phyloP scores from a whole-genome alignment of 1,140 invertebrate genomes.

The Doryteuthis pealeii region DNA sequence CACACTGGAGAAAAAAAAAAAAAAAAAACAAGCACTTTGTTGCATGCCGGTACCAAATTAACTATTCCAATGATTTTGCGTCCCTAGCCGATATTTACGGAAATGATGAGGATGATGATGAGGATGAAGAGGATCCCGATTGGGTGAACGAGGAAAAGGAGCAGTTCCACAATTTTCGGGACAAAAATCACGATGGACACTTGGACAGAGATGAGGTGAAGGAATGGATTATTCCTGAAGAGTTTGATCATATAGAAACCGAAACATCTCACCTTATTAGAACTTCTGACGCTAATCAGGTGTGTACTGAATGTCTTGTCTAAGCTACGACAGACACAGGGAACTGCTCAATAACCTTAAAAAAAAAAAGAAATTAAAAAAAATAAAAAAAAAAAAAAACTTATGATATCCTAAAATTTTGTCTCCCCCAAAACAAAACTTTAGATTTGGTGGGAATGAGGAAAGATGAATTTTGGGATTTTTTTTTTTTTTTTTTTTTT shows the following conservation, averaged over 20 bases:
- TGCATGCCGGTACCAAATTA: background rate
- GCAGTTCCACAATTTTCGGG: constrained; percentile 77
- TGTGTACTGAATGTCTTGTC: constrained; percentile 79
- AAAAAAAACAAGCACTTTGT: too few relatives aligned
- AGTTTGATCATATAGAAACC: constrained; percentile 95
- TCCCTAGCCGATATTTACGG: constrained; percentile 42
- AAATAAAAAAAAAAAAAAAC: too few relatives aligned
- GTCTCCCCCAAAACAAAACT: too few relatives aligned
- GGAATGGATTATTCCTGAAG: constrained; percentile 92
- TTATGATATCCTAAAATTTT: too few relatives aligned
- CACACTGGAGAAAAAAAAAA: too few relatives aligned
- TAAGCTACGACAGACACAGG: constrained; percentile 65
- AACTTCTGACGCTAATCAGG: constrained; percentile 85
- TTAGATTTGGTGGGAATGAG: too few relatives aligned
- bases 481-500: too few relatives aligned
- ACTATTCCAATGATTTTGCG: background rate
- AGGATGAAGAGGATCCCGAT: constrained; percentile 84
- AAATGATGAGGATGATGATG: constrained; percentile 73
- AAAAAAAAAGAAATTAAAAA: too few relatives aligned
- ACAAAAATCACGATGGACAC: constrained; percentile 85
- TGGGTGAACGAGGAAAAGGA: constrained; percentile 95
- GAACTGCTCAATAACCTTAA: background rate
- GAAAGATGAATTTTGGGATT: too few relatives aligned
- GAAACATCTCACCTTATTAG: constrained; percentile 95
- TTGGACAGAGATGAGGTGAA: constrained; percentile 82